Conservation (phyloP, 2,888 invertebrate species). For the Melipona beecheii region DNA sequence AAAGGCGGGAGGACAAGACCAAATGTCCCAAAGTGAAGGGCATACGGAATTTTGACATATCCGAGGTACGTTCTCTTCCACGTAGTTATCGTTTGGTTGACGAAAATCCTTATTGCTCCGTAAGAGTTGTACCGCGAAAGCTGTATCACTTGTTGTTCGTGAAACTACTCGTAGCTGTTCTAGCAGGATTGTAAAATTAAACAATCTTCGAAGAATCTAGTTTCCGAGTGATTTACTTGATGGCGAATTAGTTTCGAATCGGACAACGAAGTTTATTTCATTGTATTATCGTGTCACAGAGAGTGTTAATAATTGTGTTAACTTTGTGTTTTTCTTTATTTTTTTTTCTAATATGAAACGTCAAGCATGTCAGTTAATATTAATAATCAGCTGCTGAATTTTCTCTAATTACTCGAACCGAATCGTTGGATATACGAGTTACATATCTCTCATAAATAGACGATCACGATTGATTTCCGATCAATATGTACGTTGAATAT, state of each 20-base stretch:
- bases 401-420: slow-evolving; percentile 10
- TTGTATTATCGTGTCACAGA: no score
- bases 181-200: neutral
- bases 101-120: neutral
- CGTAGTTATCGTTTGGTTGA: neutral
- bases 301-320: no score
- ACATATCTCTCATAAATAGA: slow-evolving; percentile 40
- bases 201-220: neutral
- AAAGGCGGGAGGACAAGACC: slow-evolving; percentile 87
- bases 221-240: neutral
- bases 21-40: slow-evolving; percentile 92
- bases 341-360: neutral
- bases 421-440: slow-evolving; percentile 19
- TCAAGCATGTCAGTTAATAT: neutral
- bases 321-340: neutral
- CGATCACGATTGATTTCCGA: slow-evolving; percentile 37
- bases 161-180: neutral
- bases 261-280: neutral
- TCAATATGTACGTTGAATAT: slow-evolving; percentile 31
- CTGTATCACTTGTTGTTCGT: neutral
- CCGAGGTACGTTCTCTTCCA: slow-evolving; percentile 85
- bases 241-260: neutral
- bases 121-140: neutral
- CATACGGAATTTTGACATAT: slow-evolving; percentile 91
- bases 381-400: slow-evolving; percentile 2